phyloP scores from a whole-genome alignment of 2,797 vertebrate genomes.

The Amazonetta brasiliensis region DNA sequence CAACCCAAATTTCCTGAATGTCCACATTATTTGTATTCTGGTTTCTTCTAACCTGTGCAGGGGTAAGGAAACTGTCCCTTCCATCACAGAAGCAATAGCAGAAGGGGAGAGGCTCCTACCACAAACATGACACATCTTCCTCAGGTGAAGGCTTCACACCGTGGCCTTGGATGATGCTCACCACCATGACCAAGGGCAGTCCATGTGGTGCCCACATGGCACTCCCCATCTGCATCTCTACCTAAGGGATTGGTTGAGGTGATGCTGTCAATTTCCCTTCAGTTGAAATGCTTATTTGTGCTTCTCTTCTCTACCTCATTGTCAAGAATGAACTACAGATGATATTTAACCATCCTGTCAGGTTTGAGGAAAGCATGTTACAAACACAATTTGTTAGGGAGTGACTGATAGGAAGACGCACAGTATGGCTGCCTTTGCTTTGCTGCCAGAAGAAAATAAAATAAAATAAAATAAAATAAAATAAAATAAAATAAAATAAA shows the following conservation, averaged over 20 bases:
- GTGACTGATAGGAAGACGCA: background rate
- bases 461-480: too few species aligned
- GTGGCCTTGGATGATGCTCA: background rate
- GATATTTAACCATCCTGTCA: background rate
- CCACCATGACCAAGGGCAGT: fast-evolving
- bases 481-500: too few species aligned
- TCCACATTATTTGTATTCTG: fast-evolving
- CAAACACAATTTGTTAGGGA: background rate
- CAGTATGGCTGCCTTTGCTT: background rate
- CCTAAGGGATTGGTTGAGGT: background rate
- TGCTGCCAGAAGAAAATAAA: background rate
- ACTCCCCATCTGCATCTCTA: background rate
- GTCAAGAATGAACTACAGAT: background rate
- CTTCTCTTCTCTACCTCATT: background rate
- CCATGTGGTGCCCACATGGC: background rate
- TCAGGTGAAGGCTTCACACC: background rate
- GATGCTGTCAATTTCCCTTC: background rate
- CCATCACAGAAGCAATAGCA: background rate
- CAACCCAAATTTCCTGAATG: background rate
- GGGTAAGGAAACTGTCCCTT: background rate
- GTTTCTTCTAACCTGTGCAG: background rate
- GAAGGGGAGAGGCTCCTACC: background rate
- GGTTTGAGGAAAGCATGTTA: background rate
- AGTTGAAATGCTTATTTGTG: background rate
- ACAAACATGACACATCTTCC: background rate